These are phyloP conservation scores for Scaptomyza tumidula DNA, from an alignment of 2,888 invertebrate species.

Conservation along the genomic window DNA sequence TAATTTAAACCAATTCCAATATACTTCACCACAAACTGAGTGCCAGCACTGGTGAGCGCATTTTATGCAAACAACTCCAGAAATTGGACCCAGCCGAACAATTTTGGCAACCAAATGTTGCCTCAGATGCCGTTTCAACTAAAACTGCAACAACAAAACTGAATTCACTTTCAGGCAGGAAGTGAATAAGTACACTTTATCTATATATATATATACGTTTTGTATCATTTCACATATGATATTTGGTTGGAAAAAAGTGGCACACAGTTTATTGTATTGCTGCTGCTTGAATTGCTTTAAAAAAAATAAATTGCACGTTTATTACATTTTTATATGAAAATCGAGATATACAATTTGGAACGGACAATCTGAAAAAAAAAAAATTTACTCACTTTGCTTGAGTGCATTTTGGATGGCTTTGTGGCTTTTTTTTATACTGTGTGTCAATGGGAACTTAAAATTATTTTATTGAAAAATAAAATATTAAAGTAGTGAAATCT, in stretches of 20 bases:
- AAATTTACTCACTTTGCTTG: not conserved
- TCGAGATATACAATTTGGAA: no score
- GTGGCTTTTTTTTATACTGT: not conserved
- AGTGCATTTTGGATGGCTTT: not conserved
- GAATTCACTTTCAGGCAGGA: constrained; percentile 47
- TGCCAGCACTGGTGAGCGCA: constrained; percentile 32
- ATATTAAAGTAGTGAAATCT: not conserved
- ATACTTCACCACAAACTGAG: constrained; percentile 8
- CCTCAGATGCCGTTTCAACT: constrained; percentile 33
- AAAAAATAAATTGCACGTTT: not conserved
- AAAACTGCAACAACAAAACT: constrained; percentile 30
- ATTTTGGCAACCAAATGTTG: constrained; percentile 58
- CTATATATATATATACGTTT: constrained; percentile 14
- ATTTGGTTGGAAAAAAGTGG: constrained; percentile 3
- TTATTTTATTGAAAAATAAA: not conserved
- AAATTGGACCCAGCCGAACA: constrained; percentile 62
- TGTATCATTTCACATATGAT: constrained; percentile 29
- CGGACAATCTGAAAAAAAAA: not conserved
- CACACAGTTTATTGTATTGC: constrained; percentile 3
- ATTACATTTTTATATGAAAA: not conserved
- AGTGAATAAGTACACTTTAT: not conserved
- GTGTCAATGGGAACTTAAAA: not conserved
- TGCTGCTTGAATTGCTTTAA: not conserved
- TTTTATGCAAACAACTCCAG: constrained; percentile 65
- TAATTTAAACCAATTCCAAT: constrained; percentile 55